Evolutionary conservation across 2,888 invertebrate species (phyloP), one percentile per base, ranked within the genome.

Genomic region (Patella caerulea): DNA sequence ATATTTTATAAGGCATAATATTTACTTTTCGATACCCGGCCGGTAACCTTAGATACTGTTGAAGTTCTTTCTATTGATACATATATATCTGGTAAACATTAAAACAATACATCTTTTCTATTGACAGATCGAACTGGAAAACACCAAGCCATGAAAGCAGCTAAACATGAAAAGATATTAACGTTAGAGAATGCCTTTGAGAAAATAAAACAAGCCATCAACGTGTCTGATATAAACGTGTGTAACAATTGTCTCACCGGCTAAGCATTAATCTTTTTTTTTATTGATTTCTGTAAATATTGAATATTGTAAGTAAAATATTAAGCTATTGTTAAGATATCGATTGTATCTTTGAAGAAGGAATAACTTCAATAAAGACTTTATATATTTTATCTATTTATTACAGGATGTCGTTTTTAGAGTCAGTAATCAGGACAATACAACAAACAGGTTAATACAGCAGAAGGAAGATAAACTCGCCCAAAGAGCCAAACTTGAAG

Each of bases 151-250:
- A 82, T 81, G 78, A 84, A 84, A 65, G 71, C 78, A 17, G 84
- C 82, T 34, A 72, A 82, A 52, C 84, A 87, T 73, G 83, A 85
- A 76, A 85, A 83, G 77, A 85, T 88, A 24, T 84, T 88, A 5
- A 83, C 79, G 12, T 79, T 85, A 19, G 86, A 86, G 73, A 85
- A 85, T n/a, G 86, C 86, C n/a, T 86, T 88, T 71, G 84, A 87
- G 73, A 83, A 77, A 59, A 87, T 88, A 71, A 86, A 84, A 75
- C 83, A 81, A n/a, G 86, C 86, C 11, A 86, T 87, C 29, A 78
- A 87, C 74, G 87, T 88, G 9, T 87, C 88, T 0, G 86, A 86
- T 79, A 85, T 87, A 59, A 82, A 85, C 74, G 88, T 88, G 76
- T 75, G 81, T 69, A 4, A n/a, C 52, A 45, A 45, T 45, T 45